Percentiles rank a stretch among this genome's conserved stretches.
These are phyloP conservation scores for Pheosia gnoma DNA, from an alignment of 2,888 invertebrate genomes.

Conservation along the genomic window DNA sequence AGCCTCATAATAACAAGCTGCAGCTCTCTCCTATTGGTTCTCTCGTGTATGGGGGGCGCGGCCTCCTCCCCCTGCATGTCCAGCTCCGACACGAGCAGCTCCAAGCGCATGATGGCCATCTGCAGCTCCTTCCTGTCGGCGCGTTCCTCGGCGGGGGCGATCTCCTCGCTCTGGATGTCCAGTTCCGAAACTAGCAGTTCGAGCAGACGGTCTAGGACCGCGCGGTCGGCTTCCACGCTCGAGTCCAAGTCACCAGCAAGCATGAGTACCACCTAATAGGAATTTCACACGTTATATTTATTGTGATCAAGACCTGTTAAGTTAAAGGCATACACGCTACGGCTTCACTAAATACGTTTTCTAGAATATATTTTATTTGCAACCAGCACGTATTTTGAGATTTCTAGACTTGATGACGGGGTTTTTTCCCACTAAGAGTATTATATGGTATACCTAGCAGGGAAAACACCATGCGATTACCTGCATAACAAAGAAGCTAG, in stretches of 20 bases:
- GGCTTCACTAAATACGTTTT: too few species aligned
- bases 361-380: too few species aligned
- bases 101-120: constrained; percentile 92
- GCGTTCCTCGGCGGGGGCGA: constrained; percentile 77
- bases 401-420: too few species aligned
- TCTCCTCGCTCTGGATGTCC: constrained; percentile 84
- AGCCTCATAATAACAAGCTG: constrained; percentile 94
- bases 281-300: constrained; percentile 1
- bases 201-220: constrained; percentile 90
- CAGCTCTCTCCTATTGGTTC: constrained; percentile 92
- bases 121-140: constrained; percentile 92
- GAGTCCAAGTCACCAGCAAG: constrained; percentile 95
- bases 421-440: too few species aligned
- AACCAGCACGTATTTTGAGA: too few species aligned
- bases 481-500: too few species aligned
- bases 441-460: too few species aligned
- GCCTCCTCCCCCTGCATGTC: constrained; percentile 83
- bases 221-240: constrained; percentile 91
- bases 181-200: constrained; percentile 89
- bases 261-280: constrained; percentile 91
- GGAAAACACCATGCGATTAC: too few species aligned
- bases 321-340: too few species aligned
- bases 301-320: too few species aligned
- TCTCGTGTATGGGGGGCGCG: constrained; percentile 82
- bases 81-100: constrained; percentile 88